phyloP scores from a whole-genome alignment of 2,888 invertebrate genomes.

The Pemphredon lugubris region DNA sequence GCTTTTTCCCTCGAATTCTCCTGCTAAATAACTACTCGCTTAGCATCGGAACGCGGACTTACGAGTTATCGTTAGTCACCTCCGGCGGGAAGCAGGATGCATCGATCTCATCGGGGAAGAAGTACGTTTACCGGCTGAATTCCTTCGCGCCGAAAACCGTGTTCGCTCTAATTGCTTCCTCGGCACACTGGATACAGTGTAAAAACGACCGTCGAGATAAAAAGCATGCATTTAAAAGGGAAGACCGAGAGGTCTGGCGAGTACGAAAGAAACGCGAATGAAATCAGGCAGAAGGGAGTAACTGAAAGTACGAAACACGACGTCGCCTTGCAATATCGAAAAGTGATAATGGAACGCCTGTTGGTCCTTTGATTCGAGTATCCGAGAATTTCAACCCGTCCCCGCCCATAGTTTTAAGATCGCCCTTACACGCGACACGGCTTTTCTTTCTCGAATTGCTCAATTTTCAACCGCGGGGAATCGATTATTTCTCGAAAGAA shows the following conservation, averaged over 20 bases:
- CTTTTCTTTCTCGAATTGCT: constrained; percentile 29
- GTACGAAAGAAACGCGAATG: constrained; percentile 25
- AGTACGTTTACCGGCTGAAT: constrained; percentile 32
- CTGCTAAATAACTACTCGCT: constrained; percentile 37
- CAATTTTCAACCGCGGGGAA: constrained; percentile 48
- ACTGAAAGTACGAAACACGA: neutral
- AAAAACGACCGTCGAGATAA: constrained; percentile 50
- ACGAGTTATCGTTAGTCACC: too few relatives aligned
- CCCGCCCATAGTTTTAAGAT: neutral
- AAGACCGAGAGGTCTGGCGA: constrained; percentile 6
- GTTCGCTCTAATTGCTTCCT: constrained; percentile 62
- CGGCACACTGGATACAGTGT: constrained; percentile 33
- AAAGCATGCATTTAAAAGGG: constrained; percentile 38
- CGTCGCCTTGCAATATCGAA: neutral
- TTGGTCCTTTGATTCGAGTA: too few relatives aligned
- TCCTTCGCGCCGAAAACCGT: constrained; percentile 35
- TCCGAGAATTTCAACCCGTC: constrained; percentile 4
- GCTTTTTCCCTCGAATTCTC: constrained; percentile 35
- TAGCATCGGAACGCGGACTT: constrained; percentile 26
- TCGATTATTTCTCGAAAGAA: constrained; percentile 56
- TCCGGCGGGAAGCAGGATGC: constrained; percentile 6
- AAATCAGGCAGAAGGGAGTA: constrained; percentile 13
- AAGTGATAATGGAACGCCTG: too few relatives aligned
- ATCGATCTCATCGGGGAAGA: constrained; percentile 38
- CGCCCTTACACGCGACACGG: neutral